phyloP scores from a whole-genome alignment of 1,140 invertebrate species.

The Condylostylus longicornis region DNA sequence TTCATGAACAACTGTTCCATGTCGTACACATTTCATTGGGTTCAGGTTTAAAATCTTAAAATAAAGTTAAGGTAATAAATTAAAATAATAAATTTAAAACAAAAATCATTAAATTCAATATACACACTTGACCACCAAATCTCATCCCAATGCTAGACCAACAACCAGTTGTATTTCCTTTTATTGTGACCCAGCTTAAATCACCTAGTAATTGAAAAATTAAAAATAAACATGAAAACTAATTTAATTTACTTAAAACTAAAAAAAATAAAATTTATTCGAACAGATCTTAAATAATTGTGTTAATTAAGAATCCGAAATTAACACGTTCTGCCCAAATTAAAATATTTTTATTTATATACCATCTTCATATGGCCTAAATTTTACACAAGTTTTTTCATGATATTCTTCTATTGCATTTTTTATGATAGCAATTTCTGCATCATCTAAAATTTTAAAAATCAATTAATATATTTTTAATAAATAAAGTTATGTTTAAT shows the following conservation, averaged over 20 bases:
- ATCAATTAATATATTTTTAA: too few species aligned
- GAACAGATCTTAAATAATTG: too few species aligned
- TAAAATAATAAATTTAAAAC: not conserved
- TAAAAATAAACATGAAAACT: too few species aligned
- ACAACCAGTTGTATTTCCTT: conserved; percentile 54
- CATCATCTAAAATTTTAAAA: conserved; percentile 24
- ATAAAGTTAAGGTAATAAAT: not conserved
- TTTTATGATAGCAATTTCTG: conserved; percentile 39
- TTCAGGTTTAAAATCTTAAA: conserved; percentile 36
- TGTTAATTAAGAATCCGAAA: too few species aligned
- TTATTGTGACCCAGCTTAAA: conserved; percentile 44
- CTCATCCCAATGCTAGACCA: conserved; percentile 60
- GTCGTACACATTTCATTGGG: conserved; percentile 37
- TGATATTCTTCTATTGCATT: conserved; percentile 53
- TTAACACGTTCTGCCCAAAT: too few species aligned
- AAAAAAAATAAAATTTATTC: too few species aligned
- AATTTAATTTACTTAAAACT: too few species aligned
- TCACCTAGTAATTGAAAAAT: too few species aligned
- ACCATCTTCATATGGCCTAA: conserved; percentile 50
- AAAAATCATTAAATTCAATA: not conserved
- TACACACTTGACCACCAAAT: conserved; percentile 37
- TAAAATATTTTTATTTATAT: too few species aligned
- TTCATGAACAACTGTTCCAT: conserved; percentile 45
- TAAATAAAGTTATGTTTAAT: too few species aligned
- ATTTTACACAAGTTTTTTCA: conserved; percentile 54